These are phyloP conservation scores for Entosphenus tridentatus DNA, from an alignment of 2,113 vertebrate species.

Conservation along the genomic window DNA sequence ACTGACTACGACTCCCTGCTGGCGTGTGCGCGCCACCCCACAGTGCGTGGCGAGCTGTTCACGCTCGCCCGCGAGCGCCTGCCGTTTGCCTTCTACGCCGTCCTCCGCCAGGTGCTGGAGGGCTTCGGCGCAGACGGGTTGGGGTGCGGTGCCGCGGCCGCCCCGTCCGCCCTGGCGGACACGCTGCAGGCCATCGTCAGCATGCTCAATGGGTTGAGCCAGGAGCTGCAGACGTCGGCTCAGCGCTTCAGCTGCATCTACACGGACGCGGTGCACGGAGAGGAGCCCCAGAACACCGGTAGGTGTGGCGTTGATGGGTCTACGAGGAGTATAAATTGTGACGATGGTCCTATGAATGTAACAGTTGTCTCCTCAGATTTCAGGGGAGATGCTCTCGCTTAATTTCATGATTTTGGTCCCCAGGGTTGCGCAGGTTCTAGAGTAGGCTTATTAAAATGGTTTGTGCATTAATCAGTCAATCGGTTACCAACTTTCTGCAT, in stretches of 20 bases:
- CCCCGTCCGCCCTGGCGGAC: neutral
- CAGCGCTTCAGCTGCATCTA: constrained; percentile 5
- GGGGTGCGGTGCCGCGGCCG: neutral
- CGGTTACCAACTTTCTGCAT: no score
- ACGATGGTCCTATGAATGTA: no score
- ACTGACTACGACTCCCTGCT: constrained; percentile 3
- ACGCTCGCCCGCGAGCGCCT: constrained; percentile 3
- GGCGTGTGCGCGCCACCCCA: neutral
- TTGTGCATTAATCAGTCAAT: no score
- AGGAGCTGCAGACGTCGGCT: neutral
- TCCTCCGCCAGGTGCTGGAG: constrained; percentile 4
- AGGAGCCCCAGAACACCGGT: neutral
- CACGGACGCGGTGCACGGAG: neutral
- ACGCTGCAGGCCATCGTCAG: neutral
- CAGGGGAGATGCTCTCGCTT: no score
- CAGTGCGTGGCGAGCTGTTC: neutral
- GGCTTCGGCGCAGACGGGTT: neutral
- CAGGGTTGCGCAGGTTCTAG: no score
- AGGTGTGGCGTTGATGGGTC: no score
- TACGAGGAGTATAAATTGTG: no score
- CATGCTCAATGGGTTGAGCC: constrained; percentile 1
- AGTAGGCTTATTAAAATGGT: no score
- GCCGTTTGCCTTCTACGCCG: constrained; percentile 2
- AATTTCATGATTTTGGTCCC: no score
- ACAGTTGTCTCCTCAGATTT: no score